Percentiles rank a stretch among this genome's conserved stretches.
Conservation (phyloP, 2,113 vertebrate genomes). For the Sebastes schlegelii region DNA sequence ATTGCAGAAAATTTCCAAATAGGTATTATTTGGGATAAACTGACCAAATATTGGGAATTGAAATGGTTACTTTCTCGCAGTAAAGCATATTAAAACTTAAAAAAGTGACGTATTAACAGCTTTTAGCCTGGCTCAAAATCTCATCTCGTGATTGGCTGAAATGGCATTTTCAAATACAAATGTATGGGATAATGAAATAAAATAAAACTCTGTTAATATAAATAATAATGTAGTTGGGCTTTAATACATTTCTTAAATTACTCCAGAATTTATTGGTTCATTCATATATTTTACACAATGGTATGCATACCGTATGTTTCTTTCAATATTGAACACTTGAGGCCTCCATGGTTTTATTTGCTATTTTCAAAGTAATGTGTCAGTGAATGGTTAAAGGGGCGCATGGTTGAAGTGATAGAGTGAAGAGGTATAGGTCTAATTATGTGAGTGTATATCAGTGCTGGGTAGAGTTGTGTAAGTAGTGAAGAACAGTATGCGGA, state of each 20-base stretch:
- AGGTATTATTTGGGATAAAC: too few species aligned
- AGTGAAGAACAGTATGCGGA: slow-evolving; percentile 4
- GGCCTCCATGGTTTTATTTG: slow-evolving; percentile 1
- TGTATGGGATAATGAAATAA: not conserved
- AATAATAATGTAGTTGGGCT: not conserved
- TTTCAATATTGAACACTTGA: slow-evolving; percentile 7
- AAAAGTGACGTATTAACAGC: too few species aligned
- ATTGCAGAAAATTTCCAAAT: too few species aligned
- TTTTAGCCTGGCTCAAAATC: too few species aligned
- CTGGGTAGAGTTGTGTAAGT: slow-evolving; percentile 44
- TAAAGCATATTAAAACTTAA: too few species aligned
- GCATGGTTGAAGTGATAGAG: not conserved
- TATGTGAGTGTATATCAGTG: slow-evolving; percentile 17
- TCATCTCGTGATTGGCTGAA: not conserved
- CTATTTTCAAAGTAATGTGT: slow-evolving; percentile 17
- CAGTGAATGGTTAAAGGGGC: not conserved
- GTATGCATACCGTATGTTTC: too few species aligned
- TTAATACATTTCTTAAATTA: not conserved
- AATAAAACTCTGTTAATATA: not conserved
- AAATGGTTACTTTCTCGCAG: too few species aligned
- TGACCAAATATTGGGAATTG: too few species aligned
- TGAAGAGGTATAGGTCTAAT: not conserved
- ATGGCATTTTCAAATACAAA: not conserved
- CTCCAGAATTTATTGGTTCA: not conserved
- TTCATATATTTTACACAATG: not conserved